Evolutionary conservation across 1,140 invertebrate genomes (phyloP).

Genomic region (Zaprionus taronus): DNA sequence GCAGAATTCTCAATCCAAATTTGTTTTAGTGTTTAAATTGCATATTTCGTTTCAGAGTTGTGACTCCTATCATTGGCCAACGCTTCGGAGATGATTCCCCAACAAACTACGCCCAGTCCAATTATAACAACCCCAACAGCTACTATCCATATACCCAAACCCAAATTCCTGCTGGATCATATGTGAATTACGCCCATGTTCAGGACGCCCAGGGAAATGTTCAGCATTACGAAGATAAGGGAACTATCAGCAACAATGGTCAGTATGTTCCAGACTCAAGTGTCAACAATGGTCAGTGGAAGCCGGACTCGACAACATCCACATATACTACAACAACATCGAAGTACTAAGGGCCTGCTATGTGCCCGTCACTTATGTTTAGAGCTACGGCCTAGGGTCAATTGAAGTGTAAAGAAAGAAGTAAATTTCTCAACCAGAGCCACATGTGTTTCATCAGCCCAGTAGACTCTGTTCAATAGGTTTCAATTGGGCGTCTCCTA

Average conservation of each 20-base stretch:
- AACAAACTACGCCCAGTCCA: background rate
- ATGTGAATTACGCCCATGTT: background rate
- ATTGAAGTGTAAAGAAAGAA: constrained; percentile 29
- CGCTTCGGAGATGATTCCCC: constrained; percentile 63
- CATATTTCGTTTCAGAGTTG: background rate
- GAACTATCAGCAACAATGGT: background rate
- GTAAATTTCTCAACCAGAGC: constrained; percentile 20
- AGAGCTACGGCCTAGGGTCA: constrained; percentile 19
- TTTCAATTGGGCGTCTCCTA: constrained; percentile 44
- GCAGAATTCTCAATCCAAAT: background rate
- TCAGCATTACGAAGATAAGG: background rate
- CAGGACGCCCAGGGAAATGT: constrained; percentile 11
- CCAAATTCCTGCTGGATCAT: background rate
- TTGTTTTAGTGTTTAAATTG: too few relatives aligned
- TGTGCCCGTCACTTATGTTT: background rate
- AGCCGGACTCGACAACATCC: too few relatives aligned
- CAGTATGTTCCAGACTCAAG: too few relatives aligned
- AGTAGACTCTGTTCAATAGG: constrained; percentile 40
- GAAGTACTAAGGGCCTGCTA: background rate
- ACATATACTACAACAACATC: constrained; percentile 1
- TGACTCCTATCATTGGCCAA: constrained; percentile 10
- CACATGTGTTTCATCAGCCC: constrained; percentile 9
- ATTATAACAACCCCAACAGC: background rate
- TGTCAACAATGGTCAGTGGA: background rate
- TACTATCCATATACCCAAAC: background rate